Base-by-base conservation (phyloP, 2,888 invertebrate species). In the Nipponacmea schrenckii region DNA sequence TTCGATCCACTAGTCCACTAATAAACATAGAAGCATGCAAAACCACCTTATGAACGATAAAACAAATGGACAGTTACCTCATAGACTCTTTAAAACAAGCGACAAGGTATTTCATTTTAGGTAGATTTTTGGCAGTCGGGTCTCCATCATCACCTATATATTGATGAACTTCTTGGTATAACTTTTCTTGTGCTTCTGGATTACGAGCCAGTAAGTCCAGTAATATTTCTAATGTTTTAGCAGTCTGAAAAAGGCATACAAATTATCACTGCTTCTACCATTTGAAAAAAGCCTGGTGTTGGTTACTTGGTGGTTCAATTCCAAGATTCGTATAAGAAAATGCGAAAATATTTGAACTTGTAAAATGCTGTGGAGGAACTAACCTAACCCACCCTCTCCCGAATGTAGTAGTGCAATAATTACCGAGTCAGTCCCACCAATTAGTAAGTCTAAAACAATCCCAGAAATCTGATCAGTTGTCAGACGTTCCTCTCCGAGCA, bases 71-170 rank as follows among this genome's bases (percentile, higher is more conserved):
- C 4, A 39, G 50, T 27, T 24, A 69, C 75, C 86, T 79, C 72
- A 84, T 77, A 0, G 83, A 79, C 72, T 86, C 86, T 71, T 84
- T 86, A 45, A 86, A 74, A 65, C 83, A 84, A 5, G 84, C 83
- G 73, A 83, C 83, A n/a, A 84, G 71, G 74, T 85, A 86, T 14
- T 69, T 75, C 69, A 86, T 66, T 20, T 79, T 66, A 14, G 68
- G 64, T 20, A 85, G 69, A 10, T 68, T 64, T 4, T 73, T 75
- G 3, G 74, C 64, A 4, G 82, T 81, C n/a, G 85, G 70, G 1
- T 79, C 68, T 0, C 69, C 76, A 1, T 68, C 50, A 4, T 74
- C 67, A 1, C 76, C 78, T 27, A 83, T 65, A 4, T 74, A 71
- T 20, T 72, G 69, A 2, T 62, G 12, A 12, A 80, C 65, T 71